phyloP scores from a whole-genome alignment of 2,888 invertebrate genomes.

The Tupiocoris notatus region DNA sequence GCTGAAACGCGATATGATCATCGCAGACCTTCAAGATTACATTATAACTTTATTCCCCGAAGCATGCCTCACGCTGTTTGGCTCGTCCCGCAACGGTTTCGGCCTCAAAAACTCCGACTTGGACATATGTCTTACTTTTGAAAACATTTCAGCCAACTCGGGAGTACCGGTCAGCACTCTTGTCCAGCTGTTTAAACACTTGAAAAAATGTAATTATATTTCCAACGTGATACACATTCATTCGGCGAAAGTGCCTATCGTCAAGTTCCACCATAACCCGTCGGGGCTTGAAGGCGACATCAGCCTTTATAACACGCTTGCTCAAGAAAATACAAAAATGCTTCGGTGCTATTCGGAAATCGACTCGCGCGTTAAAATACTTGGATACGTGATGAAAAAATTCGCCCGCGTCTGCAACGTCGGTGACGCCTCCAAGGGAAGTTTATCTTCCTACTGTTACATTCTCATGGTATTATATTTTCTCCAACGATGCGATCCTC shows the following conservation, averaged over 20 bases:
- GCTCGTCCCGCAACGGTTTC: conserved; percentile 62
- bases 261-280: conserved; percentile 58
- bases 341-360: conserved; percentile 57
- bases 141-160: conserved; percentile 53
- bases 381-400: conserved; percentile 55
- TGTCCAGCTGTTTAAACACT: conserved; percentile 53
- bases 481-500: conserved; percentile 59
- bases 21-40: conserved; percentile 53
- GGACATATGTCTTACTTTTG: conserved; percentile 61
- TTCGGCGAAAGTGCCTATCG: conserved; percentile 63
- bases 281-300: conserved; percentile 60
- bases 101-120: conserved; percentile 60
- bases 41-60: conserved; percentile 53
- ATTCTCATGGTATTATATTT: conserved; percentile 61
- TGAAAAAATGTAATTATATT: conserved; percentile 53
- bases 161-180: conserved; percentile 51
- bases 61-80: conserved; percentile 58
- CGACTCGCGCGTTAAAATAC: conserved; percentile 57
- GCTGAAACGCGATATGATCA: conserved; percentile 51
- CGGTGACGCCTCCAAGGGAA: conserved; percentile 62
- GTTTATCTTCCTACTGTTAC: conserved; percentile 63
- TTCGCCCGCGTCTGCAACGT: conserved; percentile 61
- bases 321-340: conserved; percentile 59
- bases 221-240: conserved; percentile 57
- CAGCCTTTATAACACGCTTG: conserved; percentile 61